Conservation (phyloP, 2,888 invertebrate genomes). For the Synanthedon andrenaeformis region DNA sequence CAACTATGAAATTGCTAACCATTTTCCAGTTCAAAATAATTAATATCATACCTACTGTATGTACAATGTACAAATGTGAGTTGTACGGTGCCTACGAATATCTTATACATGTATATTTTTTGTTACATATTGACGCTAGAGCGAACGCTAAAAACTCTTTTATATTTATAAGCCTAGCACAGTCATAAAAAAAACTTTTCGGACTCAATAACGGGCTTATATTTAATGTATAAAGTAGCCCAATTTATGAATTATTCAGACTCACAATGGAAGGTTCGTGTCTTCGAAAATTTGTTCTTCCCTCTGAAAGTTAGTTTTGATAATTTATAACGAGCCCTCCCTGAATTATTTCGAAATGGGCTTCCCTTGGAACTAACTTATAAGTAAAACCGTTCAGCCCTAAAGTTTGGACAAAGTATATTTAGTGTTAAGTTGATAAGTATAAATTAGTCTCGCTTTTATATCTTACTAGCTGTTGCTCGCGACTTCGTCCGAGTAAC, state of each 20-base stretch:
- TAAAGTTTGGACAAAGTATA: slow-evolving; percentile 1
- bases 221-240: slow-evolving; percentile 17
- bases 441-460: too few relatives aligned
- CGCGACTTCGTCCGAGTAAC: too few relatives aligned
- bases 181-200: slow-evolving; percentile 9
- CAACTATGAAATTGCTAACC: too few relatives aligned
- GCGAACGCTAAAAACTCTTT: slow-evolving; percentile 1
- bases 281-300: slow-evolving; percentile 28
- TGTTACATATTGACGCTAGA: background rate
- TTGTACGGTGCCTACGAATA: too few relatives aligned
- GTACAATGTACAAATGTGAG: too few relatives aligned
- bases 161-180: slow-evolving; percentile 10
- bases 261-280: slow-evolving; percentile 31
- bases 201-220: slow-evolving; percentile 15
- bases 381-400: slow-evolving; percentile 8
- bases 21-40: too few relatives aligned
- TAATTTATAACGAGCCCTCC: slow-evolving; percentile 16
- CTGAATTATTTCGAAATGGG: slow-evolving; percentile 11
- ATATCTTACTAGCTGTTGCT: too few relatives aligned
- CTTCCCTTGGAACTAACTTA: slow-evolving; percentile 13
- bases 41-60: too few relatives aligned
- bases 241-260: slow-evolving; percentile 41
- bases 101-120: too few relatives aligned
- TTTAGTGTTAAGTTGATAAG: background rate
- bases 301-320: slow-evolving; percentile 20